phyloP scores from a whole-genome alignment of 2,888 invertebrate genomes.

The Amiota minor region DNA sequence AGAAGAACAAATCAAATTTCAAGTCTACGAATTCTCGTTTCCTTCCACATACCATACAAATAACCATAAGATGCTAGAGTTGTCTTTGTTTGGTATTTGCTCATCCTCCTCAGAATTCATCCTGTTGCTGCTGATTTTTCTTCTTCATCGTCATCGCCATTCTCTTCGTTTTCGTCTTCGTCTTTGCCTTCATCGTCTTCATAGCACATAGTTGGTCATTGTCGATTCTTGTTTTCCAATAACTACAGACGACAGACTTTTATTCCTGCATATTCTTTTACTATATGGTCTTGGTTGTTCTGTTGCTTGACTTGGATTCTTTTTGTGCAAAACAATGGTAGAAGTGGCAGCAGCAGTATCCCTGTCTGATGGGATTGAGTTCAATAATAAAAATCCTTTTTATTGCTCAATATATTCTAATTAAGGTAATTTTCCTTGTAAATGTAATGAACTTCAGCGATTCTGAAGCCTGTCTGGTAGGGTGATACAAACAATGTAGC shows the following conservation, averaged over 20 bases:
- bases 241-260: slow-evolving; percentile 30
- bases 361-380: slow-evolving; percentile 32
- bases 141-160: too few species aligned
- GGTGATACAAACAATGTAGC: neutral
- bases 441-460: slow-evolving; percentile 66
- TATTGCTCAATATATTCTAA: slow-evolving; percentile 71
- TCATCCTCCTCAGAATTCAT: too few species aligned
- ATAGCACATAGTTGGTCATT: too few species aligned
- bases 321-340: neutral
- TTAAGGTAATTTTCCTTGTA: slow-evolving; percentile 66
- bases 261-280: slow-evolving; percentile 31
- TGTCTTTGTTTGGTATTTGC: too few species aligned
- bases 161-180: too few species aligned
- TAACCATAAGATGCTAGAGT: too few species aligned
- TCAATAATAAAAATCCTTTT: slow-evolving; percentile 68
- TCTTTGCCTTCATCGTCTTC: too few species aligned
- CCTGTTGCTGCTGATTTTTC: too few species aligned
- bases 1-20: too few species aligned
- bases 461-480: slow-evolving; percentile 44
- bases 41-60: too few species aligned
- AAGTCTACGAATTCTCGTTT: too few species aligned
- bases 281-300: slow-evolving; percentile 1
- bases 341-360: too few species aligned
- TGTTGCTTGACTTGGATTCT: neutral
- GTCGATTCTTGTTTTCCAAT: neutral